phyloP scores from a whole-genome alignment of 1,140 invertebrate genomes.

The Pogonognathellus flavescens region DNA sequence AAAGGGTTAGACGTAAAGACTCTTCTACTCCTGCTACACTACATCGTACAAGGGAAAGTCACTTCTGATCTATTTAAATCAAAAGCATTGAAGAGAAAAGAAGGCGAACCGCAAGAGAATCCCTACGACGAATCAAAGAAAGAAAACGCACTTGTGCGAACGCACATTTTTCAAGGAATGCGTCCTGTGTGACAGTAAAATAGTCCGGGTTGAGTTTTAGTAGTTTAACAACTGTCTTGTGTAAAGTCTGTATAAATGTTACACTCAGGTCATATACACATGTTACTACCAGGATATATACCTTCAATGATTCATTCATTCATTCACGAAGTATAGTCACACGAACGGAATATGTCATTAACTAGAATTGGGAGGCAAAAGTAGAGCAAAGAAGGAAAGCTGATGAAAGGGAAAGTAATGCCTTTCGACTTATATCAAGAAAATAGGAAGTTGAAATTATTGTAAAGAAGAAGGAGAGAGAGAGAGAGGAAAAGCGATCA shows the following conservation, averaged over 20 bases:
- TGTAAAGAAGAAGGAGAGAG: slow-evolving; percentile 10
- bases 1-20: neutral
- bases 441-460: slow-evolving; percentile 46
- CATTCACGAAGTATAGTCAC: neutral
- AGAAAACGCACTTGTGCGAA: slow-evolving; percentile 10
- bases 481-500: slow-evolving; percentile 13
- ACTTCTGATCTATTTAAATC: slow-evolving; percentile 33
- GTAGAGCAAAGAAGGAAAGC: neutral
- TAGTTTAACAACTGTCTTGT: no score
- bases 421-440: slow-evolving; percentile 22
- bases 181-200: no score
- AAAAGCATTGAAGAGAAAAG: slow-evolving; percentile 14
- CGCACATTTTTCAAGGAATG: neutral
- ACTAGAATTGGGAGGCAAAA: neutral
- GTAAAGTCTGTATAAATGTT: no score
- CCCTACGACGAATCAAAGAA: neutral
- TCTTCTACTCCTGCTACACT: neutral
- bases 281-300: no score
- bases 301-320: no score
- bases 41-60: neutral
- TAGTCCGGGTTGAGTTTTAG: no score
- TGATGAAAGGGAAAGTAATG: slow-evolving; percentile 44
- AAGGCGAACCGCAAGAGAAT: slow-evolving; percentile 6
- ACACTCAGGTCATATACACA: no score
- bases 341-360: slow-evolving; percentile 21